Evolutionary conservation across 2,113 vertebrate genomes (phyloP).

Genomic region (Myanophis thanlyinensis): DNA sequence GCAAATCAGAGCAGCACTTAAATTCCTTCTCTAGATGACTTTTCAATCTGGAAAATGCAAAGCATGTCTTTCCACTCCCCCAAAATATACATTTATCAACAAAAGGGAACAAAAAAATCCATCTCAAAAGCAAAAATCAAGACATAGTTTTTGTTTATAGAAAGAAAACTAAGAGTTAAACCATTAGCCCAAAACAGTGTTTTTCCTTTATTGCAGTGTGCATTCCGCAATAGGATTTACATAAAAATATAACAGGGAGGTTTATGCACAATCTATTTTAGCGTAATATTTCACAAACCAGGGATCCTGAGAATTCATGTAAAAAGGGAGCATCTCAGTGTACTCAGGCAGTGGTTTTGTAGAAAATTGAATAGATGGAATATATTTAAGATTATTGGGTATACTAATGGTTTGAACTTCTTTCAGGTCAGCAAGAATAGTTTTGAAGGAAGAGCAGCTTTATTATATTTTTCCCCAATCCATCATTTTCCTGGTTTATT

Average conservation of each 20-base stretch:
- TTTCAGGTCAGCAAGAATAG: background rate
- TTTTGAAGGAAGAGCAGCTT: accelerated
- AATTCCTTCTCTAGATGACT: background rate
- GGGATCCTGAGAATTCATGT: background rate
- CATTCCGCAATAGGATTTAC: background rate
- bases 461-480: background rate
- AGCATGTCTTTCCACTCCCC: background rate
- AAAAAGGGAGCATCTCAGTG: background rate
- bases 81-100: background rate
- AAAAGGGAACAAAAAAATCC: background rate
- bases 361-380: background rate
- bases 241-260: background rate
- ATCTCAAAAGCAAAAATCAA: background rate
- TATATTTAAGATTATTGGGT: background rate
- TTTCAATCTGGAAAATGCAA: background rate
- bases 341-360: background rate
- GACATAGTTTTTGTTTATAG: background rate
- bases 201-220: background rate
- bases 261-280: background rate
- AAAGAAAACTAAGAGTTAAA: background rate
- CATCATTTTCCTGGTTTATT: background rate
- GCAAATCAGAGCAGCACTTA: background rate
- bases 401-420: background rate
- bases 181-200: background rate
- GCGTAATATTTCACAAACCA: background rate